These are phyloP conservation scores for Aramus guarauna DNA, from an alignment of 2,113 vertebrate genomes.

Conservation along the genomic window DNA sequence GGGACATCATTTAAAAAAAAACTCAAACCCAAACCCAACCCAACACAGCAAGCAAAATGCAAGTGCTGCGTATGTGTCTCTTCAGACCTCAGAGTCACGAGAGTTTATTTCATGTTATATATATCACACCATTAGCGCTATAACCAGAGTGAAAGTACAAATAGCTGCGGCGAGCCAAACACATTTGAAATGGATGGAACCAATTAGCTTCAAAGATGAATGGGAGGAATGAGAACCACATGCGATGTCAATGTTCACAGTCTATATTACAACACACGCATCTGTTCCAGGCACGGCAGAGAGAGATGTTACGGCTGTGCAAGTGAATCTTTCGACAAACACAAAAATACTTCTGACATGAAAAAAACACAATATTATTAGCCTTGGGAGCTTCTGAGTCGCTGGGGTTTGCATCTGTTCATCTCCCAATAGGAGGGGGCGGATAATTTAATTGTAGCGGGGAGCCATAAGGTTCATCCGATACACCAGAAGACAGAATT, in stretches of 20 bases:
- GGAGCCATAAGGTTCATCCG: background rate
- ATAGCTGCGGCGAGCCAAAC: slow-evolving; percentile 64
- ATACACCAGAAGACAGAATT: background rate
- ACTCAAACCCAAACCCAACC: background rate
- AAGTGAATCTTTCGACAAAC: slow-evolving; percentile 35
- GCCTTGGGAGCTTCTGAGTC: slow-evolving; percentile 47
- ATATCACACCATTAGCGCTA: slow-evolving; percentile 54
- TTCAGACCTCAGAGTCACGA: slow-evolving; percentile 32
- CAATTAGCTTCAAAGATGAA: slow-evolving; percentile 76
- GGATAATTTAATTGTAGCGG: background rate
- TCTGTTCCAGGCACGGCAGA: slow-evolving; percentile 66
- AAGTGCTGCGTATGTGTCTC: background rate
- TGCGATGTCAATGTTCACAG: slow-evolving; percentile 60
- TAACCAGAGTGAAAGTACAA: slow-evolving; percentile 70
- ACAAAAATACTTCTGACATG: slow-evolving; percentile 32
- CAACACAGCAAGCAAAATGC: background rate
- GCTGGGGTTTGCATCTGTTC: slow-evolving; percentile 35
- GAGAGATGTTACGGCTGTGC: slow-evolving; percentile 50
- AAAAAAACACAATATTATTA: background rate
- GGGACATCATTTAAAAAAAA: background rate
- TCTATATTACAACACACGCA: slow-evolving; percentile 62
- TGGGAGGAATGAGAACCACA: slow-evolving; percentile 71
- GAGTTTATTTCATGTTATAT: slow-evolving; percentile 64
- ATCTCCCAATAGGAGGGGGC: background rate
- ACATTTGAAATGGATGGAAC: slow-evolving; percentile 66